A percentile compares a stretch with the other conserved stretches of the same genome.
Evolutionary conservation across 1,140 invertebrate species (phyloP).

Genomic region (Amyelois transitella): DNA sequence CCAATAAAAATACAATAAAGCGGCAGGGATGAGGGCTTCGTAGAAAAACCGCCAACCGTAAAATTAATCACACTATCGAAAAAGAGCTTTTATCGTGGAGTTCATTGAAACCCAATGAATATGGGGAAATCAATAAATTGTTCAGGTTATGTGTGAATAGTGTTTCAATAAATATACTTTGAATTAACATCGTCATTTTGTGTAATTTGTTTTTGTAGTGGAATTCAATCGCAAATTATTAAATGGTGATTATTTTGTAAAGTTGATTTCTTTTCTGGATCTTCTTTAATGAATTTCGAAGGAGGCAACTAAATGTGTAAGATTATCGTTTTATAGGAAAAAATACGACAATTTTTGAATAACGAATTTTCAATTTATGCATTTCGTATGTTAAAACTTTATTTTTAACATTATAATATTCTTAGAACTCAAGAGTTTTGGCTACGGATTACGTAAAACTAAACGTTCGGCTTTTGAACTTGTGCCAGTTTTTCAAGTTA

Average conservation of each 20-base stretch:
- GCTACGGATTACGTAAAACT: background rate
- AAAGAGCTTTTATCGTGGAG: background rate
- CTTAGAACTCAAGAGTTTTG: background rate
- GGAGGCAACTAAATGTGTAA: too few species aligned
- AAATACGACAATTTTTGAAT: too few species aligned
- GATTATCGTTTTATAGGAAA: too few species aligned
- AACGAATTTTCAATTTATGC: too few species aligned
- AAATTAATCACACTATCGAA: background rate
- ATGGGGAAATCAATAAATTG: background rate
- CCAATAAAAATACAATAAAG: background rate
- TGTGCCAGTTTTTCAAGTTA: slow-evolving; percentile 7
- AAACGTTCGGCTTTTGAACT: slow-evolving; percentile 8
- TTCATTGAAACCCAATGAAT: background rate
- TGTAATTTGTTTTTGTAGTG: too few species aligned
- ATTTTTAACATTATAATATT: too few species aligned
- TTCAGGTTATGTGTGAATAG: background rate
- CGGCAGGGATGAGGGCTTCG: background rate
- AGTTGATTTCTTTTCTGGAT: too few species aligned
- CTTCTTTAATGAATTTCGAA: too few species aligned
- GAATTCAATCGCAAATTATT: too few species aligned
- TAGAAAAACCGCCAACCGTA: background rate
- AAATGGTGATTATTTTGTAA: too few species aligned
- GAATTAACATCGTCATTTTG: too few species aligned
- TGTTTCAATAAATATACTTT: background rate
- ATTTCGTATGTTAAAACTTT: too few species aligned